phyloP scores from a whole-genome alignment of 2,113 vertebrate genomes.

The Nycticryphes semicollaris region DNA sequence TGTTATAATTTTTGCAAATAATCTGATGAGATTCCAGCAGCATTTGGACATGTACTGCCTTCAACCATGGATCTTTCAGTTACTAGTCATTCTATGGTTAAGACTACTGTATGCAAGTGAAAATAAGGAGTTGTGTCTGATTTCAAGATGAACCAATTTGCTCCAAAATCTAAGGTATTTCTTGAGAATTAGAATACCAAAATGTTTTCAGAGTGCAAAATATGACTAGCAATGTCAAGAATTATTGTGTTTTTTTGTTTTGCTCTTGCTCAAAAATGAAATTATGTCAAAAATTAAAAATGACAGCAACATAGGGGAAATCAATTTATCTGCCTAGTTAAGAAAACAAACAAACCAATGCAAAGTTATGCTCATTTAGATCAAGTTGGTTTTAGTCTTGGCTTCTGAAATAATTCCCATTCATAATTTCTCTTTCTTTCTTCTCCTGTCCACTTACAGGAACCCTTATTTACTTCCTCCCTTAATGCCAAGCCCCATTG shows the following conservation, averaged over 20 bases:
- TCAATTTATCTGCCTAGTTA: not conserved
- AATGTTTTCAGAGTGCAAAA: not conserved
- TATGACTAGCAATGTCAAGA: not conserved
- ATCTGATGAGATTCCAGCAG: not conserved
- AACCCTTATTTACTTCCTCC: not conserved
- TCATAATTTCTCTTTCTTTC: not conserved
- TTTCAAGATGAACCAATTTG: not conserved
- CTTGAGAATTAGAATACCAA: not conserved
- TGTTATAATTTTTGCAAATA: not conserved
- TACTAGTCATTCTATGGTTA: not conserved
- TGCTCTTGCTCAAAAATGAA: not conserved
- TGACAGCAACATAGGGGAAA: not conserved
- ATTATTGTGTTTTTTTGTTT: not conserved
- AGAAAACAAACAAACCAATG: not conserved
- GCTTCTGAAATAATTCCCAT: not conserved
- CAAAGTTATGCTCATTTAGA: not conserved
- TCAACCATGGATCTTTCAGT: not conserved
- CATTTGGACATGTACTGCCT: not conserved
- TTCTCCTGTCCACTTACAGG: not conserved
- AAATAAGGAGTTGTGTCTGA: not conserved
- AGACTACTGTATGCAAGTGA: not conserved
- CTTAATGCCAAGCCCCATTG: not conserved
- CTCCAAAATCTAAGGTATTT: not conserved
- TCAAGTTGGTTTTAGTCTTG: not conserved
- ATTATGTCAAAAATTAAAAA: not conserved